Conservation (phyloP, 2,888 invertebrate genomes). For the Myopa tessellatipennis region DNA sequence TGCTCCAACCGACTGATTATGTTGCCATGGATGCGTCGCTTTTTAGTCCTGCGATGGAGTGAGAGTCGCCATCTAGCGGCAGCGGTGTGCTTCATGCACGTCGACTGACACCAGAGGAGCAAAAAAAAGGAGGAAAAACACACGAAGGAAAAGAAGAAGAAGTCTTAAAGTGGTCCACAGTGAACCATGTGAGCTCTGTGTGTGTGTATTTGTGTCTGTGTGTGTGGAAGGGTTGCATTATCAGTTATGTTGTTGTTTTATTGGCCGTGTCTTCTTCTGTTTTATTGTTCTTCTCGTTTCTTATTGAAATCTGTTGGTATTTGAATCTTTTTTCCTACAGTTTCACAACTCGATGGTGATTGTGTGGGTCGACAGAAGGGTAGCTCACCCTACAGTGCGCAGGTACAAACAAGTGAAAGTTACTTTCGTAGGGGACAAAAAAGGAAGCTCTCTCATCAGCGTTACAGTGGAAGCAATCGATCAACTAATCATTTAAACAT, state of each 20-base stretch:
- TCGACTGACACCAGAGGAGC: background rate
- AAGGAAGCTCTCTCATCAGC: background rate
- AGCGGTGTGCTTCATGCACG: background rate
- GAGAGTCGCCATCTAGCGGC: slow-evolving; percentile 15
- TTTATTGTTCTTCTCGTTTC: too few relatives aligned
- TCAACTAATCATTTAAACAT: background rate
- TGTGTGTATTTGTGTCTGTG: background rate
- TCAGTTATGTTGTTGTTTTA: background rate
- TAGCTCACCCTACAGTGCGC: slow-evolving; percentile 16
- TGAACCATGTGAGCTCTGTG: too few relatives aligned
- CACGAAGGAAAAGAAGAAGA: too few relatives aligned
- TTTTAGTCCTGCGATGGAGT: slow-evolving; percentile 24
- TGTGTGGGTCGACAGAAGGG: background rate
- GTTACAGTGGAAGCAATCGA: background rate
- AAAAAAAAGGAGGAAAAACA: background rate
- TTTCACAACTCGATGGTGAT: background rate
- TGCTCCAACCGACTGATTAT: slow-evolving; percentile 25
- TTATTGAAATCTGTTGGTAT: too few relatives aligned
- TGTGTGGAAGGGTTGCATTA: too few relatives aligned
- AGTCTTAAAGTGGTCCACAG: too few relatives aligned
- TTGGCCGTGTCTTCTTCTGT: too few relatives aligned
- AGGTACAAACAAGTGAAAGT: slow-evolving; percentile 33
- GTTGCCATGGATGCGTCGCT: slow-evolving; percentile 6
- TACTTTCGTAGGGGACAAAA: background rate
- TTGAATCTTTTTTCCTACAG: too few relatives aligned